phyloP scores from a whole-genome alignment of 2,888 invertebrate genomes.

The Cantharis lateralis region DNA sequence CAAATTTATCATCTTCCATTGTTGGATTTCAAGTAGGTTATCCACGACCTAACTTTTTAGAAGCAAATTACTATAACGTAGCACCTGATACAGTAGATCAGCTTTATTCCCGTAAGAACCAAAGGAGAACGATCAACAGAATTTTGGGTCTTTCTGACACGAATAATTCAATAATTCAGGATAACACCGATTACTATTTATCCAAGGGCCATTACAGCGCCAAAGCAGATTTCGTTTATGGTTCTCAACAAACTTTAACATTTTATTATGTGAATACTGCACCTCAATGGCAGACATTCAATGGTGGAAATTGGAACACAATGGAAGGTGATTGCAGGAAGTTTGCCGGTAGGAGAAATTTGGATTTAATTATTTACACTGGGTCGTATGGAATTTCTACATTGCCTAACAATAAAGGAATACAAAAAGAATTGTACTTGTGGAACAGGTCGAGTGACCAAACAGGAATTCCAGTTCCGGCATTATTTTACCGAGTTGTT shows the following conservation, averaged over 20 bases:
- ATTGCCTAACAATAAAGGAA: slow-evolving; percentile 56
- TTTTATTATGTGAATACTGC: slow-evolving; percentile 69
- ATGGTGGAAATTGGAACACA: slow-evolving; percentile 62
- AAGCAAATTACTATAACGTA: slow-evolving; percentile 59
- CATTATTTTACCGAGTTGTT: slow-evolving; percentile 64
- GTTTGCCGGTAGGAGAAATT: slow-evolving; percentile 51
- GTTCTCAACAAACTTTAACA: slow-evolving; percentile 61
- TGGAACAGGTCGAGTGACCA: slow-evolving; percentile 37
- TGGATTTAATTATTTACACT: slow-evolving; percentile 60
- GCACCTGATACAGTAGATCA: slow-evolving; percentile 38
- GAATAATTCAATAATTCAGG: slow-evolving; percentile 56
- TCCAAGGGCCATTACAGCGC: slow-evolving; percentile 67
- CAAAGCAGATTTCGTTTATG: slow-evolving; percentile 66
- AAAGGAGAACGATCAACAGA: slow-evolving; percentile 45
- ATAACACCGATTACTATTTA: slow-evolving; percentile 51
- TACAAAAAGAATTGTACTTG: slow-evolving; percentile 43
- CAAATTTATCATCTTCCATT: slow-evolving; percentile 57
- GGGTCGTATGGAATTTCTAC: slow-evolving; percentile 65
- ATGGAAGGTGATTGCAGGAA: slow-evolving; percentile 58
- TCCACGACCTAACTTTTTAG: slow-evolving; percentile 57
- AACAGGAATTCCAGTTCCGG: slow-evolving; percentile 60
- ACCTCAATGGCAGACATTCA: slow-evolving; percentile 71
- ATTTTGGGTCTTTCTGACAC: slow-evolving; percentile 41
- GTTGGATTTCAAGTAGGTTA: slow-evolving; percentile 58
- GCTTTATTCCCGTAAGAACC: slow-evolving; percentile 44